Evolutionary conservation across 2,888 invertebrate genomes (phyloP), one percentile per base, ranked within the genome.

Genomic region (Digitonthophagus gazella): DNA sequence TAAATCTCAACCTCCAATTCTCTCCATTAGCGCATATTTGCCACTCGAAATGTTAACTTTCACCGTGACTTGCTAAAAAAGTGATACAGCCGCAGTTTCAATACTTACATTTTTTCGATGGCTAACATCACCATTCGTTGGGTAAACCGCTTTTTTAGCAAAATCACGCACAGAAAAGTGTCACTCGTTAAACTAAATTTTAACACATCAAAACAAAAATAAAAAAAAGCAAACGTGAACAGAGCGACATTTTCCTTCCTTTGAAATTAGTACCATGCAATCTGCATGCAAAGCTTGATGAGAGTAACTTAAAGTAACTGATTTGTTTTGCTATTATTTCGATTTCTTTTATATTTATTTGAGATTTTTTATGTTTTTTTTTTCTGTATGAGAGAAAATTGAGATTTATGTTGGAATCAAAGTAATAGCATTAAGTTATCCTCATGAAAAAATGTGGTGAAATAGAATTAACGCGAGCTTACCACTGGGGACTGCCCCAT

Each of bases 401-500:
- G 6, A n/a, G 28, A n/a, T 64, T 5, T 58, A 58, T 67, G 11
- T 54, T n/a, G 22, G 11, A 44, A 67, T 74, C 75, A 74, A 78
- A 78, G 77, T 77, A 76, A 77, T 75, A 75, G 75, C 72, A 77
- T 78, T 78, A 78, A 81, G 76, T 74, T 76, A 77, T 77, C 76
- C 78, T 72, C 72, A 65, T 71, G 63, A 20, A 14, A 44, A 64
- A 64, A 64, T 20, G 64, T 57, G 22, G 55, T 67, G 16, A 71
- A 75, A 73, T 71, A 76, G 71, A 77, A 76, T 76, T 76, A 77
- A 76, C 74, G 71, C 74, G 73, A 76, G 76, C 83, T 83, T 83
- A 83, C 83, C 83, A 75, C 82, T 83, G 70, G 81, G 77, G 72
- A 77, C 73, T 54, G 81, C 79, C 80, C 82, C 82, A 75, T 80